Evolutionary conservation across 2,888 invertebrate species (phyloP), one percentile per base, ranked within the genome.

Genomic region (Apodemia hepburni): DNA sequence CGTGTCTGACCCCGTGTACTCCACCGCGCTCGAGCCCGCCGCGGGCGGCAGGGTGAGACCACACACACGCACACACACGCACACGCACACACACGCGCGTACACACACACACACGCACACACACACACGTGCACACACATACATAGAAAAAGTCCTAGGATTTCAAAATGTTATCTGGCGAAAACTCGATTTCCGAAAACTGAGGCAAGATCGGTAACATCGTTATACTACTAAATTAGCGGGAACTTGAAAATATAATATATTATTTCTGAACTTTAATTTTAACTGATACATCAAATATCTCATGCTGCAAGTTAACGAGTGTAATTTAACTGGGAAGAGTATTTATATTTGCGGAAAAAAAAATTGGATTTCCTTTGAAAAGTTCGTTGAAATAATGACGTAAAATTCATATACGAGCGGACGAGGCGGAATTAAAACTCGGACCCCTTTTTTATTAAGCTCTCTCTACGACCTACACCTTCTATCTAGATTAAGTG

Each of bases 1-100:
- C 47, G 93, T 98, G 0, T 93, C 92, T 63, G 96, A 98, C 78
- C 92, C 93, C 2, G 83, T 82, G 29, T 93, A 94, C 76, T 95
- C 95, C 61, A 94, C 95, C 58, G 98, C 98, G 2, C 82, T 99
- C 63, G 97, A 98, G 81, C 95, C 95, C 18, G 95, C 96, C 9
- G 97, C 97, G 17, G 98, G 98, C 8, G 96, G 96, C 66, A 94
- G 93, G 92, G 97, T 98, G 29, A n/a, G 33, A 35, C 7, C 33
- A 33, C 7, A 7, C 33, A 33, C 33, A 33, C 33, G 7, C 33
- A 33, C 35, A 33, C 33, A 33, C 3, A 33, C 33, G 33, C 33
- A 7, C 33, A 7, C 33, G 29, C 6, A 7, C 33, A 35, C 8
- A 9, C 35, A 35, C 9, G 9, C 7, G 8, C 9, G 7, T 7